Base-by-base conservation (phyloP, 2,888 invertebrate genomes). In the Antitype chi region DNA sequence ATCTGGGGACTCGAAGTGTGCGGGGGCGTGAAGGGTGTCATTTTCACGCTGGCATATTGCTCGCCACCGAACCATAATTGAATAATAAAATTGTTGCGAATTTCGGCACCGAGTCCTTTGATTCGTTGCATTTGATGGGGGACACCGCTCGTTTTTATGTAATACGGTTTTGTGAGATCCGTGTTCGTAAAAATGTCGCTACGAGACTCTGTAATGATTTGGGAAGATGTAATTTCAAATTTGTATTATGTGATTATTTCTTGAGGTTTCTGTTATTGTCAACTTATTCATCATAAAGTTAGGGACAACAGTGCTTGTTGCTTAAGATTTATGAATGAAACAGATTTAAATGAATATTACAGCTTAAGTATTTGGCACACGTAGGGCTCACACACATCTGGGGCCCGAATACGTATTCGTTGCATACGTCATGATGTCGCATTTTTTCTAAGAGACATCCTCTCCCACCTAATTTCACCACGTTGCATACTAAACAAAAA, bases 11-110 rank as follows among this genome's bases (percentile, higher is more conserved):
- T 91, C 87, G 85, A 89, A 81, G 89, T 85, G 88, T 43, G 81
- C 84, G 82, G 77, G 80, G 83, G 80, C 82, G 80, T 74, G 83
- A 43, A 78, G 90, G 93, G 94, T 94, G 93, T 94, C 94, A 93
- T 94, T 94, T 94, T 94, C 94, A 93, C 93, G 93, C 92, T 86
- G 91, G 87, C 93, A 92, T 93, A 93, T 93, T 93, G 92, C 92
- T 90, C 92, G 92, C 90, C 91, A 92, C 90, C 89, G 91, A 89
- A 89, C 89, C 89, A 89, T 94, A 94, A 95, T 95, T 94, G 93
- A 94, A 94, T 95, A 93, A 94, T 93, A 93, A 93, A 95, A 94
- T 93, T 92, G 93, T 92, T 86, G 90, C 91, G 90, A 92, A 93
- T 93, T 94, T 93, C 85, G 90, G 88, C 84, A 77, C 78, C 78